Evolutionary conservation across 1,140 invertebrate species (phyloP), one percentile per base, ranked within the genome.

Genomic region (Zelostemma sp.): DNA sequence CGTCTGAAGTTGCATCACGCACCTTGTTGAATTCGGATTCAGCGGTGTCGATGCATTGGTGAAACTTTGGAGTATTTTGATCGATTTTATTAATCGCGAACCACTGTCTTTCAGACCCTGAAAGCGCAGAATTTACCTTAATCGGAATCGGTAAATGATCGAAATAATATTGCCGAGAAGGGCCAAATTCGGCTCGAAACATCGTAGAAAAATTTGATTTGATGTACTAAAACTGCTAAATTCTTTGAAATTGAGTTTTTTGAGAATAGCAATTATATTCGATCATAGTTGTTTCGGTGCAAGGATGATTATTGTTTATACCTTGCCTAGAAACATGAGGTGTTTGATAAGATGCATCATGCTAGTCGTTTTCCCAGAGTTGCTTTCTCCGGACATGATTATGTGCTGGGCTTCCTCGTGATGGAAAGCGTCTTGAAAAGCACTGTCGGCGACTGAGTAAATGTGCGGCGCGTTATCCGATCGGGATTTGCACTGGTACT

Each of bases 391-490:
- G n/a, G 91, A 88, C 59, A 95, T 86, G 12, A 95, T 80, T 62
- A 95, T 91, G 77, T 94, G 90, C 78, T 98, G 95, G 1, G 91
- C 88, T 68, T 93, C 90, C 72, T 93, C 89, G 83, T 93, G 93
- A 78, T 95, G 94, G 54, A 94, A 78, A 77, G 92, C 92, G 72
- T 95, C 91, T 84, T 95, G 93, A 81, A 93, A 95, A 19, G 93
- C 93, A 47, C 90, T 89, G 72, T 97, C 95, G 1, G 94, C 95
- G 1, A 97, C 90, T 0, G 93, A 90, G 81, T 93, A 98, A 64
- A 97, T 92, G 77, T 97, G 96, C 0, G 96, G 95, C 16, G 92
- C 91, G 78, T 97, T 95, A 76, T 96, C 94, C 11, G 93, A 95
- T 70, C 95, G 90, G 0, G 93, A 92, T 81, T 95, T 95, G 75